phyloP scores from a whole-genome alignment of 2,888 invertebrate species.

The Acronicta leporina region DNA sequence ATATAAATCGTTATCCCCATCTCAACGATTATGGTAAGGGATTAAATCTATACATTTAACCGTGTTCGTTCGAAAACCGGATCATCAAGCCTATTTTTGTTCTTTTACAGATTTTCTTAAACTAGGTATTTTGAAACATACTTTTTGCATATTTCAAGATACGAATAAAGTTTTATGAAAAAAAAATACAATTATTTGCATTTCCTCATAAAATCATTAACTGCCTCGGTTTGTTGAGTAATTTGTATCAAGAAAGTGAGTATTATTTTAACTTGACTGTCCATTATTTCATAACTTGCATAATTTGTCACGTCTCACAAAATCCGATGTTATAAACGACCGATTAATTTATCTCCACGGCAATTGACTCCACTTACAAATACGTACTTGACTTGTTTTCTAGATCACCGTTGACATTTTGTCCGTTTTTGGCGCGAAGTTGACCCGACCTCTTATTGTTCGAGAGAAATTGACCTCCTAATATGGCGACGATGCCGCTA shows the following conservation, averaged over 20 bases:
- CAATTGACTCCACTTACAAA: constrained; percentile 25
- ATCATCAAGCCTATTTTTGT: too few species aligned
- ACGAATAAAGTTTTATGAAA: too few species aligned
- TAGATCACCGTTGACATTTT: constrained; percentile 51
- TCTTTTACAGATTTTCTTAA: not conserved
- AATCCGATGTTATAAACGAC: constrained; percentile 20
- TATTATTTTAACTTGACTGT: not conserved
- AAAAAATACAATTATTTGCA: too few species aligned
- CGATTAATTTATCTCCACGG: constrained; percentile 17
- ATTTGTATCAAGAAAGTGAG: constrained; percentile 3
- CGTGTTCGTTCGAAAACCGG: too few species aligned
- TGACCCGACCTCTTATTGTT: constrained; percentile 53
- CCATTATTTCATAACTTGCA: constrained; percentile 2
- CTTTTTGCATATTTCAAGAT: too few species aligned
- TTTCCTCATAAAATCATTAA: not conserved
- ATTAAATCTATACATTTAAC: too few species aligned
- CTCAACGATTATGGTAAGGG: too few species aligned
- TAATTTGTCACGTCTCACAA: constrained; percentile 19
- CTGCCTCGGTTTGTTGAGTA: not conserved
- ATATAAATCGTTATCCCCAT: too few species aligned
- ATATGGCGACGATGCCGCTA: constrained; percentile 54
- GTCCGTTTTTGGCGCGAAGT: constrained; percentile 44
- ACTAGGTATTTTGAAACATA: too few species aligned
- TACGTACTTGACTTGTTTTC: constrained; percentile 32
- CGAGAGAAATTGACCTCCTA: constrained; percentile 54